A percentile compares a stretch with the other conserved stretches of the same genome.
These are phyloP conservation scores for Megalops atlanticus DNA, from an alignment of 2,113 vertebrate species.

Conservation along the genomic window DNA sequence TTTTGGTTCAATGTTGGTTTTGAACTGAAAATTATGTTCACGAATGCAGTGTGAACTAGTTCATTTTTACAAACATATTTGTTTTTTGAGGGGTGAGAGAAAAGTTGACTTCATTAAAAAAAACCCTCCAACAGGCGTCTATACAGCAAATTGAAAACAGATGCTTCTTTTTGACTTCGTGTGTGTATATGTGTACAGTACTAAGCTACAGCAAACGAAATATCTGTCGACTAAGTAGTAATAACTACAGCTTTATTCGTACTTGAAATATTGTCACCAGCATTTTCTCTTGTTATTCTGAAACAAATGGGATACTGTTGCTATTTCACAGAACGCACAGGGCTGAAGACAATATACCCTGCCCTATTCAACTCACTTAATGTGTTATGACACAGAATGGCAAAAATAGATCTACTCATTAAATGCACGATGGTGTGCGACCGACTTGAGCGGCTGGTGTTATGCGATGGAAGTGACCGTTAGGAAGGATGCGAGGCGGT, in stretches of 20 bases:
- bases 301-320: neutral
- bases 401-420: conserved; percentile 35
- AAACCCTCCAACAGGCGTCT: conserved; percentile 28
- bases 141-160: conserved; percentile 44
- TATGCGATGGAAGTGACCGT: conserved; percentile 10
- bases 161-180: conserved; percentile 29
- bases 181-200: neutral
- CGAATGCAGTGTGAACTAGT: neutral
- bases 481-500: conserved; percentile 14
- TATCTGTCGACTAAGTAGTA: neutral
- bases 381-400: conserved; percentile 43
- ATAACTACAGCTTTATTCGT: neutral
- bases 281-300: neutral
- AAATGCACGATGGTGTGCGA: conserved; percentile 24
- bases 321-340: conserved; percentile 26
- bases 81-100: conserved; percentile 22
- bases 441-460: conserved; percentile 22
- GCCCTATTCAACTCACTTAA: conserved; percentile 25
- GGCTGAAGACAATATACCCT: conserved; percentile 25
- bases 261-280: neutral
- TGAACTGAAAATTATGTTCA: neutral
- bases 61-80: neutral
- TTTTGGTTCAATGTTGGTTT: neutral
- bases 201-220: neutral
- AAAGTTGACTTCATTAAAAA: conserved; percentile 56